A percentile compares a stretch with the other conserved stretches of the same genome.
Evolutionary conservation across 1,140 invertebrate species (phyloP).

Genomic region (Rhyzopertha dominica): DNA sequence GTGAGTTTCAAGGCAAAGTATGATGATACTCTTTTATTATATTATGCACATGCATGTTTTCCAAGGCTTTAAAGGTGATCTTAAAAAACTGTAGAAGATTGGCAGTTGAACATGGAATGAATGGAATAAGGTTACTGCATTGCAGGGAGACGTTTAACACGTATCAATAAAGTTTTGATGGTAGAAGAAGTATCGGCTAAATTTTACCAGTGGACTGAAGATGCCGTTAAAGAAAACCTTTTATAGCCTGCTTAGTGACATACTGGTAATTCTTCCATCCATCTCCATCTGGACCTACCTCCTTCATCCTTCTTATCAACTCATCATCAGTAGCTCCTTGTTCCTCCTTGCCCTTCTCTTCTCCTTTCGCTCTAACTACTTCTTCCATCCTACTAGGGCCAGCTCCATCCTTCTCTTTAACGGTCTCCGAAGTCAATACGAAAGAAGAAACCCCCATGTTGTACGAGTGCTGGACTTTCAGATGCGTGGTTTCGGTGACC

Average conservation of each 20-base stretch:
- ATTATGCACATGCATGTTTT: no score
- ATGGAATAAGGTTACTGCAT: no score
- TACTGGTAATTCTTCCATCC: constrained; percentile 46
- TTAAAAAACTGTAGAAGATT: no score
- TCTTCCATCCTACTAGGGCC: constrained; percentile 21
- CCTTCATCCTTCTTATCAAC: constrained; percentile 41
- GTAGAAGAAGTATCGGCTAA: no score
- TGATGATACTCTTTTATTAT: no score
- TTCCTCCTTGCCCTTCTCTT: constrained; percentile 16
- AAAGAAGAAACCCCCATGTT: constrained; percentile 51
- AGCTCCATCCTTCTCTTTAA: constrained; percentile 42
- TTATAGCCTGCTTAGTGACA: constrained; percentile 50
- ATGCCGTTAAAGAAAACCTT: constrained; percentile 41
- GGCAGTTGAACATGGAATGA: no score
- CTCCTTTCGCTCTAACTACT: constrained; percentile 16
- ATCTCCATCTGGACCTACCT: constrained; percentile 44
- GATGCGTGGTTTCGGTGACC: constrained; percentile 53
- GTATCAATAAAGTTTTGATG: no score
- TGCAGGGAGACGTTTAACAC: no score
- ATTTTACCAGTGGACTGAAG: no score
- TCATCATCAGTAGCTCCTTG: constrained; percentile 36
- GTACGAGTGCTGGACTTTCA: constrained; percentile 52
- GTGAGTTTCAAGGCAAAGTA: no score
- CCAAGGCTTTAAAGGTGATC: no score
- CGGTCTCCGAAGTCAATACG: constrained; percentile 49